Conservation (phyloP, 2,797 vertebrate species). For the Macroramphosus scolopax region DNA sequence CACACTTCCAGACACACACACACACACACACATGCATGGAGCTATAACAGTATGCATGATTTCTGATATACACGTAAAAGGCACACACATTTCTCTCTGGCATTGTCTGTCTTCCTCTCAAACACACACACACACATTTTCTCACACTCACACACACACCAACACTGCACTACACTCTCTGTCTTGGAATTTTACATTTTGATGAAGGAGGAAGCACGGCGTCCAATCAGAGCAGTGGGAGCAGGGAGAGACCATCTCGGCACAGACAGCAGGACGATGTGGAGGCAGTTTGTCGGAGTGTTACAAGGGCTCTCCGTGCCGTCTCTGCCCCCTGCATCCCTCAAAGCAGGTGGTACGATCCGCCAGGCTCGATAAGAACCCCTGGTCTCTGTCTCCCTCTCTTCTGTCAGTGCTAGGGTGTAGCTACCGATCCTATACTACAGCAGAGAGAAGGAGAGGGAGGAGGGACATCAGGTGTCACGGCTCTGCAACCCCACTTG, state of each 20-base stretch:
- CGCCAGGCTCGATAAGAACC: slow-evolving; percentile 71
- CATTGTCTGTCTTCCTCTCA: slow-evolving; percentile 57
- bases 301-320: slow-evolving; percentile 15
- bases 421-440: slow-evolving; percentile 74
- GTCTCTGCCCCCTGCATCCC: slow-evolving; percentile 38
- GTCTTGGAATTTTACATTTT: slow-evolving; percentile 81
- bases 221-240: slow-evolving; percentile 63
- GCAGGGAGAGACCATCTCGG: slow-evolving; percentile 64
- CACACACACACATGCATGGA: no score
- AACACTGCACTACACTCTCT: slow-evolving; percentile 70
- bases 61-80: slow-evolving; percentile 36
- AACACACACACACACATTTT: slow-evolving; percentile 12
- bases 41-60: slow-evolving; percentile 46
- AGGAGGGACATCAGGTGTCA: slow-evolving; percentile 74
- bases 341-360: slow-evolving; percentile 60
- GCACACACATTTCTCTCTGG: slow-evolving; percentile 32
- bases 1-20: slow-evolving; percentile 26
- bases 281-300: slow-evolving; percentile 2
- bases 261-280: slow-evolving; percentile 61
- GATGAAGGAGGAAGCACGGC: slow-evolving; percentile 73
- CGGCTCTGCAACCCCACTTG: slow-evolving; percentile 61
- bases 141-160: slow-evolving; percentile 11
- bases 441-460: slow-evolving; percentile 57
- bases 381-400: slow-evolving; percentile 73
- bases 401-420: slow-evolving; percentile 77